Evolutionary conservation across 2,888 invertebrate genomes (phyloP), one percentile per base, ranked within the genome.

Genomic region (Empis livida): DNA sequence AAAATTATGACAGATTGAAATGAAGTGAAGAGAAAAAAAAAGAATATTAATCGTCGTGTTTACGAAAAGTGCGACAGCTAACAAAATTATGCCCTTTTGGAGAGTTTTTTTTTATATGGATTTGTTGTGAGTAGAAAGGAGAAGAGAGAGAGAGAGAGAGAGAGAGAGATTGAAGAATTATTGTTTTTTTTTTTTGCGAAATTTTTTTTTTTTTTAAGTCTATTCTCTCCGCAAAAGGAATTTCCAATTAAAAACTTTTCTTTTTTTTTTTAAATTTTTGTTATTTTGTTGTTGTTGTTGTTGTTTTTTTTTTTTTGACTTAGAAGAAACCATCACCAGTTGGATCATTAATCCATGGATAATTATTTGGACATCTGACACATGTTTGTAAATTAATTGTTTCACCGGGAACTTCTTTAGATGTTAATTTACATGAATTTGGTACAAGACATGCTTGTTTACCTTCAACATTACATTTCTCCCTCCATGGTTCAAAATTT

Each of bases 401-500:
- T 72, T 93, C 92, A 49, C 92, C 91, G 73, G 91, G 91, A 58
- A 92, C 84, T 71, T 93, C 92, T 73, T 91, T 89, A 56, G 90
- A 88, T 52, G 87, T 90, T 50, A 93, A 76, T 65, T 91, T 91
- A 75, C 93, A 93, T 49, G 87, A 82, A 68, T 87, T 88, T 15
- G 91, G 91, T 57, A 90, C 83, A 84, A 86, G 88, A 64, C 90
- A 91, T 52, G 84, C 82, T 13, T 77, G 89, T 47, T 66, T 75
- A 49, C 89, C 88, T 59, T 89, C 87, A n/a, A 90, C 88, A 42
- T 79, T 75, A 63, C 93, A 93, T 80, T 88, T 90, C 71, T 92
- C 92, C 78, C 85, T 84, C 91, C 92, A 93, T 43, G 90, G 85
- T 67, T 92, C 91, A 71, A 93, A 93, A 75, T 83, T 89, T 76